Evolutionary conservation across 92 coral and sea anemone species (phyloP).

Genomic region (Porites divaricata): DNA sequence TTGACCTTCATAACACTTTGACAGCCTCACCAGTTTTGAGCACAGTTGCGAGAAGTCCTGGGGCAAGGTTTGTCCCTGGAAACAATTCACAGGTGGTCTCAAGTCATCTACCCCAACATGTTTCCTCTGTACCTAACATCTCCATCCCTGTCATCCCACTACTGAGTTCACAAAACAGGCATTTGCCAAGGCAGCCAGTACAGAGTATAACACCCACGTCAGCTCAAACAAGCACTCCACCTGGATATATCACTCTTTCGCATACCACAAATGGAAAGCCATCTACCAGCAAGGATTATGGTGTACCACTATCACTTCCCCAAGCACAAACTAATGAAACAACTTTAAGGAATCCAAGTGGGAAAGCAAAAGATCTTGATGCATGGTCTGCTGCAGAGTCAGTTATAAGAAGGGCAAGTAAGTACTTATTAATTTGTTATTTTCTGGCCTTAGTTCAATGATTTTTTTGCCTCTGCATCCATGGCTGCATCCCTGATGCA

Average conservation of each 20-base stretch:
- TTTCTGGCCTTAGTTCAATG: not conserved
- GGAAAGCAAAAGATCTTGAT: not conserved
- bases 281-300: not conserved
- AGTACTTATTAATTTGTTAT: not conserved
- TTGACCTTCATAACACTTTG: constrained; percentile 2
- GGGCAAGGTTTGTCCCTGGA: not conserved
- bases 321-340: not conserved
- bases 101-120: not conserved
- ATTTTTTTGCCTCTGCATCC: no score
- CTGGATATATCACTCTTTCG: constrained; percentile 24
- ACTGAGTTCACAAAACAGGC: not conserved
- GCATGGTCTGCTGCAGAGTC: constrained; percentile 1
- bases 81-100: not conserved
- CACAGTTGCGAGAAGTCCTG: constrained; percentile 7
- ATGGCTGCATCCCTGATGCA: no score
- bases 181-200: not conserved
- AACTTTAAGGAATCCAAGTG: not conserved
- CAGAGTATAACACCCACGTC: not conserved
- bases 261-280: constrained; percentile 2
- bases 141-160: not conserved
- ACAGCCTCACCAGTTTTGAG: constrained; percentile 2
- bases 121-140: not conserved
- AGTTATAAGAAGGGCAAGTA: not conserved
- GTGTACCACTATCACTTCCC: not conserved
- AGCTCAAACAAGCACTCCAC: constrained; percentile 1